These are phyloP conservation scores for Teleopsis dalmanni DNA, from an alignment of 1,140 invertebrate species.

Conservation along the genomic window DNA sequence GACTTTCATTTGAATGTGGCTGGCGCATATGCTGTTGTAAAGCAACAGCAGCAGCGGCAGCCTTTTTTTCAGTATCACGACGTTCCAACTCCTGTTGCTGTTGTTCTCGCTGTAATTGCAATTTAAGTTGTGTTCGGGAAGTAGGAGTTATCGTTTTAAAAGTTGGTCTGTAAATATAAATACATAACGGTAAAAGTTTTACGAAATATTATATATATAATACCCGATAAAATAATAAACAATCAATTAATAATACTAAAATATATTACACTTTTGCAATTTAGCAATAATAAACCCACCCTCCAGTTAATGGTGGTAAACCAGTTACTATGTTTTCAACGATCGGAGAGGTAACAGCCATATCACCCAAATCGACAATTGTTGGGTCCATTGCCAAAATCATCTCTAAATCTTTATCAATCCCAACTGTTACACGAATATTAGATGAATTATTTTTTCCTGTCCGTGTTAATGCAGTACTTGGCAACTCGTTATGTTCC, in stretches of 20 bases:
- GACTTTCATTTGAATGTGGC: conserved; percentile 16
- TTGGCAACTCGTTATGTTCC: not conserved
- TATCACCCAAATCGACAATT: conserved; percentile 49
- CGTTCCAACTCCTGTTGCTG: conserved; percentile 65
- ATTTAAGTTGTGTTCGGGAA: conserved; percentile 75
- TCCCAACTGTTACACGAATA: conserved; percentile 51
- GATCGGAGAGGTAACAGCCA: conserved; percentile 16
- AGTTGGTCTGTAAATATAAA: conserved; percentile 56
- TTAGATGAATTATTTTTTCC: conserved; percentile 19
- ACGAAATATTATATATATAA: not conserved
- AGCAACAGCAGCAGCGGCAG: conserved; percentile 9
- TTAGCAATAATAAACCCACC: conserved; percentile 31
- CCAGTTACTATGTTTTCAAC: conserved; percentile 25
- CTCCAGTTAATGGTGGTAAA: conserved; percentile 40
- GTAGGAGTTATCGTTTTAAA: conserved; percentile 72
- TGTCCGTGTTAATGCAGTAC: not conserved
- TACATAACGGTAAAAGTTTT: not conserved
- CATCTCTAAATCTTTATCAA: conserved; percentile 56
- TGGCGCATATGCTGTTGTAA: conserved; percentile 26
- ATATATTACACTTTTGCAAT: not conserved
- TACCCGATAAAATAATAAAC: not conserved
- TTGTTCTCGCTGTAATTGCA: conserved; percentile 77
- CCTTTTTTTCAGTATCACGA: conserved; percentile 46
- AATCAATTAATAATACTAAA: not conserved
- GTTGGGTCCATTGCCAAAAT: conserved; percentile 57